Base-by-base conservation (phyloP, 1,140 invertebrate species). In the Drosophila insularis region DNA sequence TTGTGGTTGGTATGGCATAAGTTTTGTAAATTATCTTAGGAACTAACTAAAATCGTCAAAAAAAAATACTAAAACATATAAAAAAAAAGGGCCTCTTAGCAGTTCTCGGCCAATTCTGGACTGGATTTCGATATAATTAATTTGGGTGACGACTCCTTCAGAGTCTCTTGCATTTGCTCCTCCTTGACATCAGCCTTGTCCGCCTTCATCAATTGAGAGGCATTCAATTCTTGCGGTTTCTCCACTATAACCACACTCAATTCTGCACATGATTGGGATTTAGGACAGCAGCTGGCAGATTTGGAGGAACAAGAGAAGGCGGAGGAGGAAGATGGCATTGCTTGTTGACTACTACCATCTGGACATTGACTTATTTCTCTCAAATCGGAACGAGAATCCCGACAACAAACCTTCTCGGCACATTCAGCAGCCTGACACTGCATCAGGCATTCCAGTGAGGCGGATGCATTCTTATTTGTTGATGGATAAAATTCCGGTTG, bases 401-500 rank as follows among this genome's bases (percentile, higher is more conserved):
- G 71, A 58, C 90, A 91, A 40, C 90, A 91, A n/a, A 91, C 86
- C 46, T 91, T 91, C 14, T 91, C 90, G 5, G 80, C 58, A 69
- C 90, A 91, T 8, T 91, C 90, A 3, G 61, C 63, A 2, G 86
- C 76, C 56, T 80, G 78, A 39, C 90, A 91, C 21, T 91, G 90
- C 78, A 91, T 81, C 11, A 91, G 76, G 37, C 90, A 91, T 32
- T 91, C 90, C 35, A 91, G 39, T 0, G 90, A 91, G 0, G 89
- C 68, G 1, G 82, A 79, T 19, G 72, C 85, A 31, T 79, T 67
- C 14, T 74, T 78, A 70, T 92, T 66, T 23, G 84, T 84, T 5
- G 71, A 55, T 21, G 82, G 71, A 69, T 93, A 92, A 89, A 97
- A 96, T 92, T 97, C 96, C 1, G 96, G 96, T 80, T 97, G 96